A percentile compares a stretch with the other conserved stretches of the same genome.
These are phyloP conservation scores for Muscina levida DNA, from an alignment of 2,888 invertebrate genomes.

Conservation along the genomic window DNA sequence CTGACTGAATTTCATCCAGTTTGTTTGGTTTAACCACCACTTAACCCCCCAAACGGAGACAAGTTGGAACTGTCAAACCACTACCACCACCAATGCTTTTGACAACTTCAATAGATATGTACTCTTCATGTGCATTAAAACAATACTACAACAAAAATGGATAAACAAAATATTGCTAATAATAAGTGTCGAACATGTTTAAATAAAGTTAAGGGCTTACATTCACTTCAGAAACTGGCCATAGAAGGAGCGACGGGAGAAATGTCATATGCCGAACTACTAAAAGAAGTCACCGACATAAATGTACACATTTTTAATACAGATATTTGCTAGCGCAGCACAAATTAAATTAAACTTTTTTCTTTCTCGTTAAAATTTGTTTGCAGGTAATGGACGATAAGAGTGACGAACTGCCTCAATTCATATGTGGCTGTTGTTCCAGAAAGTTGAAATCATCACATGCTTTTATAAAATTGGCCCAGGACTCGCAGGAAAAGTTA, in stretches of 20 bases:
- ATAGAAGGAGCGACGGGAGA: slow-evolving; percentile 28
- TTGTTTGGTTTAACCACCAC: slow-evolving; percentile 29
- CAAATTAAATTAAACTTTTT: not conserved
- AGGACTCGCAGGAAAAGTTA: slow-evolving; percentile 44
- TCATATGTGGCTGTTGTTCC: slow-evolving; percentile 44
- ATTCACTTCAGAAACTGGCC: slow-evolving; percentile 34
- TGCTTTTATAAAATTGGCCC: slow-evolving; percentile 52
- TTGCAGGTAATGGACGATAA: slow-evolving; percentile 31
- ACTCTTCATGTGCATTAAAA: not conserved
- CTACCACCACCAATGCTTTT: too few relatives aligned
- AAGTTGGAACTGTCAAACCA: slow-evolving; percentile 17
- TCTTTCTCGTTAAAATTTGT: not conserved
- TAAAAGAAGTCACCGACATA: slow-evolving; percentile 52
- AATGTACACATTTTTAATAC: slow-evolving; percentile 51
- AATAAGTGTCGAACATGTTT: slow-evolving; percentile 59
- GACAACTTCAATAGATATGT: not conserved
- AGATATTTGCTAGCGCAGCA: too few relatives aligned
- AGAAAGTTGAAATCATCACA: slow-evolving; percentile 46
- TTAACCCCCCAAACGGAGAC: not conserved
- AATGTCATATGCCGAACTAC: slow-evolving; percentile 53
- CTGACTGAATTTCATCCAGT: slow-evolving; percentile 12
- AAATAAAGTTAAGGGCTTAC: slow-evolving; percentile 52
- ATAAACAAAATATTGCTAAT: slow-evolving; percentile 24
- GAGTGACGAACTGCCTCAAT: slow-evolving; percentile 43
- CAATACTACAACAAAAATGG: not conserved